These are phyloP conservation scores for Trinectes maculatus DNA, from an alignment of 2,113 vertebrate species.

Conservation along the genomic window DNA sequence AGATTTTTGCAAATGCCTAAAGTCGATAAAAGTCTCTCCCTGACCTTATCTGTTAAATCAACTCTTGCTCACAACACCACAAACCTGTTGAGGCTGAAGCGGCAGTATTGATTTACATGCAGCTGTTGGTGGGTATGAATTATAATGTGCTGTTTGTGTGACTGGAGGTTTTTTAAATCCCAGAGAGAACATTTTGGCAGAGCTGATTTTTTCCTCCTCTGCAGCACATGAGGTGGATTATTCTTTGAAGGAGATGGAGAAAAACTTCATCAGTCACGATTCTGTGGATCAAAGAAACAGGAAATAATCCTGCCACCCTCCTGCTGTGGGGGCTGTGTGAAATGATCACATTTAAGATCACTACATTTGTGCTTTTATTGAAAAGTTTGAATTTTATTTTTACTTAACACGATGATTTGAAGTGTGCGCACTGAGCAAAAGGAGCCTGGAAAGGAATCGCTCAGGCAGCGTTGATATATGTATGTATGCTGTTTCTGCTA, in stretches of 20 bases:
- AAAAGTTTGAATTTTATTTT: no score
- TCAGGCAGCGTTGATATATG: no score
- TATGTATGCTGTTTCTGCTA: no score
- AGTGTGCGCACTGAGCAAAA: no score
- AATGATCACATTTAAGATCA: no score
- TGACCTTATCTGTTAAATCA: not conserved
- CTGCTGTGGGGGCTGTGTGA: no score
- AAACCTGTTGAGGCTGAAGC: not conserved
- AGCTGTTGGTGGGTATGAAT: conserved; percentile 16
- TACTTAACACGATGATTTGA: no score
- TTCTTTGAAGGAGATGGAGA: no score
- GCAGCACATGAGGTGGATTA: not conserved
- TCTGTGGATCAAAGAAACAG: not conserved
- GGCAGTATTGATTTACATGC: conserved; percentile 10
- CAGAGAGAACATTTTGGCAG: conserved; percentile 3
- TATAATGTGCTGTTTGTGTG: not conserved
- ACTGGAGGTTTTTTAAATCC: conserved; percentile 25
- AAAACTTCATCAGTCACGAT: not conserved
- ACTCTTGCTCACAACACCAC: conserved; percentile 4
- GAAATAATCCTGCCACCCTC: no score
- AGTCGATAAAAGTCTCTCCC: not conserved
- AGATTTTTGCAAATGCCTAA: not conserved
- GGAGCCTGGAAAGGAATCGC: no score
- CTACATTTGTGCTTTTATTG: no score
- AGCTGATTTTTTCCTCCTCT: not conserved